Conservation (phyloP, 2,888 invertebrate genomes). For the Caenorhabditis sp. region DNA sequence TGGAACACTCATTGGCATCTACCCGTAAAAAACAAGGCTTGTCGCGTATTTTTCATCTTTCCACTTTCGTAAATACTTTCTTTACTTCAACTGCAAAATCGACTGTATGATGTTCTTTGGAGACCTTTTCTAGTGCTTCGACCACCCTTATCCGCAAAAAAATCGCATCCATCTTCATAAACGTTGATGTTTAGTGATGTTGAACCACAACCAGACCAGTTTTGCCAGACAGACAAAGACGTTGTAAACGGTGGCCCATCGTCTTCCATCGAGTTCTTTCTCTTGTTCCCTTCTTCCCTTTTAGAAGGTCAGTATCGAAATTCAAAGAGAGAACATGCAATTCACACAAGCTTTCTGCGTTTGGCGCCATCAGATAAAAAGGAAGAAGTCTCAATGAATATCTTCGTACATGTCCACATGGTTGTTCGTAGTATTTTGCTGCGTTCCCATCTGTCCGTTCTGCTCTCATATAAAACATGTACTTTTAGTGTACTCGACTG, state of each 20-base stretch:
- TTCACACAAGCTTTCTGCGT: too few relatives aligned
- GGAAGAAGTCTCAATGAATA: too few relatives aligned
- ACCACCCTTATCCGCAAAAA: background rate
- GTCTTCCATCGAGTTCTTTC: background rate
- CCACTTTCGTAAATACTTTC: too few relatives aligned
- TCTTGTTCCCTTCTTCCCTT: too few relatives aligned
- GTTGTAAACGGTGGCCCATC: constrained; percentile 47
- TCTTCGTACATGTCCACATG: too few relatives aligned
- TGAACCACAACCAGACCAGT: constrained; percentile 47
- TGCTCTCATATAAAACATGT: background rate
- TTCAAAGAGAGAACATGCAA: background rate
- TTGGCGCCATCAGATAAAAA: too few relatives aligned
- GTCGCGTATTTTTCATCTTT: too few relatives aligned
- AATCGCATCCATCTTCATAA: constrained; percentile 6
- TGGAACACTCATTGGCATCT: too few relatives aligned
- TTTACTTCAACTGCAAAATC: too few relatives aligned
- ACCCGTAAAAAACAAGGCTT: too few relatives aligned
- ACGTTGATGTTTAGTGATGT: constrained; percentile 27
- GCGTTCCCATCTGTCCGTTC: background rate
- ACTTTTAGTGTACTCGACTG: background rate
- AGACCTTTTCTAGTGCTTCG: background rate
- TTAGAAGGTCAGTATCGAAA: constrained; percentile 47
- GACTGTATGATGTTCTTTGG: too few relatives aligned
- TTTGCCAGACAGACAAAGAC: constrained; percentile 50
- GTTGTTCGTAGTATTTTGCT: too few relatives aligned